Evolutionary conservation across 2,113 vertebrate genomes (phyloP).

Genomic region (Myiozetetes cayanensis): DNA sequence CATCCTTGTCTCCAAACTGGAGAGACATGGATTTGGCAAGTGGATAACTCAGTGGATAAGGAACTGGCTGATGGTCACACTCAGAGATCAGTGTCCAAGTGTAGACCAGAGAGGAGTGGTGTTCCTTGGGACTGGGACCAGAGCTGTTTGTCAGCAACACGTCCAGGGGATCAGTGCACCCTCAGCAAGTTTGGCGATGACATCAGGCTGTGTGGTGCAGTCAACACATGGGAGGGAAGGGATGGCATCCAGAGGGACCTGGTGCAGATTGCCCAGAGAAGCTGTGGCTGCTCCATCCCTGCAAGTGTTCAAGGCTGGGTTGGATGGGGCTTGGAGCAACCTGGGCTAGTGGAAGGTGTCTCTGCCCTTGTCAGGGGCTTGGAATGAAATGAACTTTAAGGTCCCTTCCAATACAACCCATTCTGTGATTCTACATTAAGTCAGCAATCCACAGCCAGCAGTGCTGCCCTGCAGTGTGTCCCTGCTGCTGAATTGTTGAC

Average conservation of each 20-base stretch:
- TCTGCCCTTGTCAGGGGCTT: neutral
- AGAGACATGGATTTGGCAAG: neutral
- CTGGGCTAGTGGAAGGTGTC: neutral
- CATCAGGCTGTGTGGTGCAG: neutral
- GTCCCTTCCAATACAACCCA: neutral
- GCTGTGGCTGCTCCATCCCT: neutral
- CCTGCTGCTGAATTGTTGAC: neutral
- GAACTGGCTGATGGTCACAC: neutral
- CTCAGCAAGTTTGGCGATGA: rapidly evolving
- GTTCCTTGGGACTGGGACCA: rapidly evolving
- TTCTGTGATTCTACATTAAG: neutral
- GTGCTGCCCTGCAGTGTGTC: neutral
- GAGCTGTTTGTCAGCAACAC: neutral
- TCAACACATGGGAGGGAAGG: no score
- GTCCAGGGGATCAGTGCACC: neutral
- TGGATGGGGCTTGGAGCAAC: rapidly evolving
- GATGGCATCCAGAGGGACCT: neutral
- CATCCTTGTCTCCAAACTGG: neutral
- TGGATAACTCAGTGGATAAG: no score
- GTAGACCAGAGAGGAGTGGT: neutral
- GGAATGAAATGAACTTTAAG: neutral
- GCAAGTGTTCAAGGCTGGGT: rapidly evolving
- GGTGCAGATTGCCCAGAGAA: neutral
- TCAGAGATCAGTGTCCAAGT: rapidly evolving
- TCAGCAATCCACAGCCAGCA: neutral